Evolutionary conservation across 2,113 vertebrate genomes (phyloP).

Genomic region (Desmodus rotundus): DNA sequence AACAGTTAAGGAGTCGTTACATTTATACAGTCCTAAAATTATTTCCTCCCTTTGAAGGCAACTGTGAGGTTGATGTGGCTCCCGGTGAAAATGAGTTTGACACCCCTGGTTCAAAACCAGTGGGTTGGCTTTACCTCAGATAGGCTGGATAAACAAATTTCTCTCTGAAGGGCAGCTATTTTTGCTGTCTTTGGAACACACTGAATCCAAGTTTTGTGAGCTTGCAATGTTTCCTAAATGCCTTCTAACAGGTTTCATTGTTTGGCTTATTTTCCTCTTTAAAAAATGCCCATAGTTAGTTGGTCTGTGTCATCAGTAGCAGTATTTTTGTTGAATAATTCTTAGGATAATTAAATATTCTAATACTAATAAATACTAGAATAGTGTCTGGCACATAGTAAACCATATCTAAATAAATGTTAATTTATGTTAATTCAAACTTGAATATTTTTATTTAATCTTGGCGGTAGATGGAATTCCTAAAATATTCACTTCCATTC

Average conservation of each 20-base stretch:
- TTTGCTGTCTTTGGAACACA: not conserved
- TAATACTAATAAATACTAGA: not conserved
- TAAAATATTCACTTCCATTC: not conserved
- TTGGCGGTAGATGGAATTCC: not conserved
- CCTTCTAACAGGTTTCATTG: not conserved
- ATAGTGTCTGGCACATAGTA: not conserved
- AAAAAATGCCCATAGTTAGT: not conserved
- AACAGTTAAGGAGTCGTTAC: no score
- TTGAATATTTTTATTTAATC: not conserved
- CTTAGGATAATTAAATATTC: constrained; percentile 22
- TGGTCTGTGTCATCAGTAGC: not conserved
- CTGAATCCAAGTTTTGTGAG: not conserved
- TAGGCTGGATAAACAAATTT: not conserved
- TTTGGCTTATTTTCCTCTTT: constrained; percentile 24
- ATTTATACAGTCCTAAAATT: no score
- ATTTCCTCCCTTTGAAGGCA: no score
- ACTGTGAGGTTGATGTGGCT: no score
- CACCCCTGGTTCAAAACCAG: not conserved
- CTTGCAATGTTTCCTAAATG: not conserved
- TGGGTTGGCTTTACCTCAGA: not conserved
- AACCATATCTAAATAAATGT: not conserved
- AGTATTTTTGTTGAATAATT: not conserved
- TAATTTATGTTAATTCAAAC: not conserved
- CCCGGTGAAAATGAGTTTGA: no score
- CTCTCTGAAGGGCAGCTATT: not conserved